Evolutionary conservation across 30 jellyfish, hydroid and myxozoan genomes (phyloP), one percentile per base, ranked within the genome.

Genomic region (Phacellophora camtschatica): DNA sequence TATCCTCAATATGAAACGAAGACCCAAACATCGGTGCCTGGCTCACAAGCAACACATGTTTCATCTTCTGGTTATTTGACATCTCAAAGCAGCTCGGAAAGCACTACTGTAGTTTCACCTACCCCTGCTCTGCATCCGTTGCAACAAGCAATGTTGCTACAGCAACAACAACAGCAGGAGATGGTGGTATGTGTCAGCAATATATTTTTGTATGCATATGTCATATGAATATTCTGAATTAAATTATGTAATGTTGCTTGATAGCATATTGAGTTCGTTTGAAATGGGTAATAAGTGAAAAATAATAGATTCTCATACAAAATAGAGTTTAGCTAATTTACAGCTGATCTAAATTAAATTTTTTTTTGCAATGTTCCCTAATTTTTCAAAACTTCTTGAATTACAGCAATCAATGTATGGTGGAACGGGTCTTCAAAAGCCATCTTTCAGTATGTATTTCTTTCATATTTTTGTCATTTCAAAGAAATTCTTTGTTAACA

Each of bases 121-220:
- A 59, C 98, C n/a, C 84, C 96, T 28, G 58, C 71, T 30, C 82
- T 92, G 19, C 98, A 92, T 69, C 98, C 98, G 28, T 71, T 92
- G 36, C 98, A 92, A 48, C 98, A 92, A 71, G 98, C 98, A 20
- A 84, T 79, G 85, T 81, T 92, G 23, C 71, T 92, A 7, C 96
- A 85, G 89, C 96, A 92, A 50, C 98, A 92, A 28, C 96, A 82
- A 31, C 75, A 69, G 20, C 88, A 79, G 51, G 56, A 80, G 45
- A 64, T 80, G 48, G 91, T 67, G 76, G 91, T 80, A 64, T 0
- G 90, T 78, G 5, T 29, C 30, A n/a, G n/a, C n/a, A n/a, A n/a
- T n/a, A n/a, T n/a, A n/a, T n/a, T n/a, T n/a, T n/a, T n/a, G n/a
- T n/a, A n/a, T n/a, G n/a, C n/a, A n/a, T n/a, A n/a, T n/a, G n/a